Conservation (phyloP, 2,113 vertebrate genomes). For the Tor tambroides region DNA sequence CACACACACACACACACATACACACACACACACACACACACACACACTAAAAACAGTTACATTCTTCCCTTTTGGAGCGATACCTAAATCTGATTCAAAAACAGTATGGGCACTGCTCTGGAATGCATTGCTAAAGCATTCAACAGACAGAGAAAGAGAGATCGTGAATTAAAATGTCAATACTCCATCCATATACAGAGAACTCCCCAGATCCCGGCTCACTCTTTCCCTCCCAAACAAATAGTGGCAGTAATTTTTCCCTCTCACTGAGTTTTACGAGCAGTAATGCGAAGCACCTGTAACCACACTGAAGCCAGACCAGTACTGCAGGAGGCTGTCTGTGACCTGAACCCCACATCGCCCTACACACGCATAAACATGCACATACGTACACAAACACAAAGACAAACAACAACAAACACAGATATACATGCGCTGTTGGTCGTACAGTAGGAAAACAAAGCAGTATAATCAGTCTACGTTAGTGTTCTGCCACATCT, state of each 20-base stretch:
- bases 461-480: neutral
- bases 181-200: constrained; percentile 68
- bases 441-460: neutral
- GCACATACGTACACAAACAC: constrained; percentile 39
- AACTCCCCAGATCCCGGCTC: constrained; percentile 41
- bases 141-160: constrained; percentile 72
- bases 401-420: constrained; percentile 42
- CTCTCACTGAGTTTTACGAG: constrained; percentile 73
- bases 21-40: neutral
- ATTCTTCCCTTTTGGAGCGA: constrained; percentile 62
- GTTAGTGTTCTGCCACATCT: neutral
- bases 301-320: constrained; percentile 69
- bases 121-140: constrained; percentile 73
- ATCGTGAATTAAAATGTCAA: constrained; percentile 71
- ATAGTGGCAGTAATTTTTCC: constrained; percentile 76
- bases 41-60: constrained; percentile 29
- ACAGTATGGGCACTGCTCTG: constrained; percentile 71
- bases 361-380: constrained; percentile 40
- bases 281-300: constrained; percentile 80
- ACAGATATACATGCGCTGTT: constrained; percentile 19
- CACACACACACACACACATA: neutral
- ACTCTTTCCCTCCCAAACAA: constrained; percentile 63
- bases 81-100: constrained; percentile 71
- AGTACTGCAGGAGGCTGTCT: constrained; percentile 61
- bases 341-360: constrained; percentile 56